Conservation (phyloP, 2,113 vertebrate genomes). For the Solea solea region DNA sequence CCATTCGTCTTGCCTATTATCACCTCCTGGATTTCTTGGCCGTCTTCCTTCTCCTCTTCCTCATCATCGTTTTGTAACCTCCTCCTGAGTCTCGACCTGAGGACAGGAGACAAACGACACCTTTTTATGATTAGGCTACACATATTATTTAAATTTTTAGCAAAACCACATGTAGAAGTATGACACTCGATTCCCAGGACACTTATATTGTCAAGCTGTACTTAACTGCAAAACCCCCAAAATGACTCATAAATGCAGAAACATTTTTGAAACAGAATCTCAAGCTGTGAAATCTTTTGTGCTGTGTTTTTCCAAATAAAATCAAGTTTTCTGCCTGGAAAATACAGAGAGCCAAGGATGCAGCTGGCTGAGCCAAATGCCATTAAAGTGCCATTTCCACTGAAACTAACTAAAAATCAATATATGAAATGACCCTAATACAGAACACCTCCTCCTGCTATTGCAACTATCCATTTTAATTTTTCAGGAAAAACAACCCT, state of each 20-base stretch:
- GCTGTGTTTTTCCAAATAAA: constrained; percentile 31
- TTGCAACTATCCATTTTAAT: constrained; percentile 15
- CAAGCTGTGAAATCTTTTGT: neutral
- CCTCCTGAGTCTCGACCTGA: constrained; percentile 33
- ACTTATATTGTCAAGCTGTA: neutral
- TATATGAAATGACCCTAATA: constrained; percentile 14
- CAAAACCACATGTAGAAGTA: neutral
- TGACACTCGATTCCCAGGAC: neutral
- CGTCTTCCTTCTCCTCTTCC: constrained; percentile 21
- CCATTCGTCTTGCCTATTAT: constrained; percentile 12
- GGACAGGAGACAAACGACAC: neutral
- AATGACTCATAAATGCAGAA: neutral
- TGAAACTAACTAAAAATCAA: constrained; percentile 15
- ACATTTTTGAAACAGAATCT: constrained; percentile 6
- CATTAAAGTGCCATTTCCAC: constrained; percentile 39
- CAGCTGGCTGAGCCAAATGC: constrained; percentile 14
- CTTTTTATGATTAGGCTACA: neutral
- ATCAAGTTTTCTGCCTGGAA: constrained; percentile 35
- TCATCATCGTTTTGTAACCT: constrained; percentile 1
- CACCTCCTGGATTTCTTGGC: constrained; percentile 30
- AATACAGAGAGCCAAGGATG: constrained; percentile 20
- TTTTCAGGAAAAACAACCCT: constrained; percentile 10
- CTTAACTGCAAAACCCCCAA: neutral
- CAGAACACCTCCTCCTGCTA: constrained; percentile 12
- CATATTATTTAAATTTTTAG: neutral